Evolutionary conservation across 2,888 invertebrate species (phyloP).

Genomic region (Drosophila neoperkinsi): DNA sequence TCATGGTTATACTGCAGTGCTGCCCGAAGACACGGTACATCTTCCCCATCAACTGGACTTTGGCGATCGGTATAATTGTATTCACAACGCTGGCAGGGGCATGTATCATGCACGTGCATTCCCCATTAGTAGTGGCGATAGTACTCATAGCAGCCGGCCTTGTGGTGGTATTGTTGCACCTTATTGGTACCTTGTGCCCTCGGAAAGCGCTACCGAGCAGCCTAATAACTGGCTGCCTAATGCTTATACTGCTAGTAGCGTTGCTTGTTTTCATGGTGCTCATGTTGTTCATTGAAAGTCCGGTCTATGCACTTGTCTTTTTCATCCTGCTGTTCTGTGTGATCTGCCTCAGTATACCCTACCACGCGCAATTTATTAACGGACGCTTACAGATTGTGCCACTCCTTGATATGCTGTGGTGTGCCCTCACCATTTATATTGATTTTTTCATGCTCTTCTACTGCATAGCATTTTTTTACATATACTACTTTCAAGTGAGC

Average conservation of each 20-base stretch:
- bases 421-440: conserved; percentile 28
- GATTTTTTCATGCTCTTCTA: conserved; percentile 14
- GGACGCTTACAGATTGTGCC: conserved; percentile 40
- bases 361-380: conserved; percentile 28
- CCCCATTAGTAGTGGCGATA: rapidly evolving
- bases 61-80: neutral
- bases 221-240: conserved; percentile 4
- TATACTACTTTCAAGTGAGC: neutral
- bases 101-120: neutral
- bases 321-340: conserved; percentile 5
- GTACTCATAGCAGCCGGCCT: neutral
- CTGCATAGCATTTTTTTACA: conserved; percentile 3
- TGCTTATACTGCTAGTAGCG: conserved; percentile 12
- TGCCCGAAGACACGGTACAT: conserved; percentile 1
- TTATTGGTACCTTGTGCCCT: conserved; percentile 37
- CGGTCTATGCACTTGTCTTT: conserved; percentile 9
- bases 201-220: conserved; percentile 11
- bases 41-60: conserved; percentile 26
- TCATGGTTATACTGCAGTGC: conserved; percentile 4
- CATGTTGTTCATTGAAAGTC: neutral
- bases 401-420: conserved; percentile 12
- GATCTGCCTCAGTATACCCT: neutral
- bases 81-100: conserved; percentile 17
- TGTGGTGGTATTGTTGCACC: conserved; percentile 7
- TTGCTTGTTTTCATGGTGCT: conserved; percentile 30